phyloP scores from a whole-genome alignment of 2,797 vertebrate genomes.

The Lerista edwardsae region DNA sequence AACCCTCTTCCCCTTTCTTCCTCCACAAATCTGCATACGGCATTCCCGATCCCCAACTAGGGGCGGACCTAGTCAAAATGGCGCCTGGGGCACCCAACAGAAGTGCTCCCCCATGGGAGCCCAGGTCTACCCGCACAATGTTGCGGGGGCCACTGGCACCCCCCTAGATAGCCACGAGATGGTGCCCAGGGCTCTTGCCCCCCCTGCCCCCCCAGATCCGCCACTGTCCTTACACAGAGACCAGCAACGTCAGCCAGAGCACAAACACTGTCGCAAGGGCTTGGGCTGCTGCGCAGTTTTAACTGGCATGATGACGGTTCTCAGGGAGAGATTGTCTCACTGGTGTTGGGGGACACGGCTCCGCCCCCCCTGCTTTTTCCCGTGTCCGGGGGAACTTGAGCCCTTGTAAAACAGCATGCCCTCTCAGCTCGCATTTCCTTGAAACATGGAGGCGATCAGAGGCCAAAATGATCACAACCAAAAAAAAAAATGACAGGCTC shows the following conservation, averaged over 20 bases:
- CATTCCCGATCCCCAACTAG: slow-evolving; percentile 53
- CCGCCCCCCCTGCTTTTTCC: slow-evolving; percentile 12
- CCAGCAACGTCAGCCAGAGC: slow-evolving; percentile 47
- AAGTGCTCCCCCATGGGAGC: no score
- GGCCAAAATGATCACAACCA: not conserved
- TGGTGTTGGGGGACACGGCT: slow-evolving; percentile 38
- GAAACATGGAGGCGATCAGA: slow-evolving; percentile 22
- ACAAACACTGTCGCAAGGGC: slow-evolving; percentile 46
- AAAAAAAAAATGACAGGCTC: not conserved
- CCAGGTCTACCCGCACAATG: no score
- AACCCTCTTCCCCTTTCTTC: no score
- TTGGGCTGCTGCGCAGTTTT: slow-evolving; percentile 31
- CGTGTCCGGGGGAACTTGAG: slow-evolving; percentile 23
- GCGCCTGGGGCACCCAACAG: no score
- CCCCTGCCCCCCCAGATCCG: no score
- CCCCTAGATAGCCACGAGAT: no score
- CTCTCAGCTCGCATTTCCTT: slow-evolving; percentile 21
- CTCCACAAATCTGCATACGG: slow-evolving; percentile 21
- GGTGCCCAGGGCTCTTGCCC: no score
- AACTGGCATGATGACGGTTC: slow-evolving; percentile 16
- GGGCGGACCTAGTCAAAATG: no score
- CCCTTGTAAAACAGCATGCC: slow-evolving; percentile 45
- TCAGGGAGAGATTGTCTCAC: slow-evolving; percentile 36
- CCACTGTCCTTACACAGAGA: slow-evolving; percentile 39
- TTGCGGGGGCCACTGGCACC: no score